Percentiles rank a stretch among this genome's conserved stretches.
phyloP scores from a whole-genome alignment of 2,113 vertebrate genomes.

The Pterocles orientalis region DNA sequence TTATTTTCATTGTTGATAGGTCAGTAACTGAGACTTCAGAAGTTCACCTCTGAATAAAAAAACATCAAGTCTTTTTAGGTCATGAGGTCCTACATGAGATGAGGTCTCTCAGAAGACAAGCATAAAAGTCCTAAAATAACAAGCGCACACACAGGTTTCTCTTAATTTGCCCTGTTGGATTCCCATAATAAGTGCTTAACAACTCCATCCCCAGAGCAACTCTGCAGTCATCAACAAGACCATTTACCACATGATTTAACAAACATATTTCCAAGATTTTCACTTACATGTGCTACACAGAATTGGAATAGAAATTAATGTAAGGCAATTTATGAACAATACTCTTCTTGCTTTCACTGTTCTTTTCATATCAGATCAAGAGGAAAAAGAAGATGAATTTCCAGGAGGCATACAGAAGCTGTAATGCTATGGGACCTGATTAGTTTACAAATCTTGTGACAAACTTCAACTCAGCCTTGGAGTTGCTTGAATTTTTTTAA shows the following conservation, averaged over 20 bases:
- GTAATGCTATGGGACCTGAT: background rate
- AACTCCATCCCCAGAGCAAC: constrained; percentile 75
- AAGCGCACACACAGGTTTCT: constrained; percentile 75
- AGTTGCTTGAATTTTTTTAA: background rate
- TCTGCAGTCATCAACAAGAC: constrained; percentile 78
- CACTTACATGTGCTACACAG: constrained; percentile 54
- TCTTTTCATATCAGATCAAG: background rate
- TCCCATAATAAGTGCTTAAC: constrained; percentile 79
- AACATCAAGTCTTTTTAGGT: constrained; percentile 70
- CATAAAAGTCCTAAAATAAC: constrained; percentile 76
- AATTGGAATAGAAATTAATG: constrained; percentile 60
- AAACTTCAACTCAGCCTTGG: background rate
- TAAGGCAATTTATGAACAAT: constrained; percentile 12
- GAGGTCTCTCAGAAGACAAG: constrained; percentile 63
- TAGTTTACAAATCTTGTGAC: background rate
- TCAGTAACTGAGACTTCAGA: constrained; percentile 62
- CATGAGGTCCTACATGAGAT: constrained; percentile 58
- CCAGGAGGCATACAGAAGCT: background rate
- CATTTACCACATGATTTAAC: constrained; percentile 83
- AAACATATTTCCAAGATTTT: constrained; percentile 76
- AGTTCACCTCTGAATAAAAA: constrained; percentile 68
- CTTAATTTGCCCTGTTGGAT: constrained; percentile 82
- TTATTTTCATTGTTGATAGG: constrained; percentile 67
- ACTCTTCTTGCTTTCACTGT: background rate
- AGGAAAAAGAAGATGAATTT: background rate